Evolutionary conservation across 2,797 vertebrate genomes (phyloP), one percentile per base, ranked within the genome.

Genomic region (Phataginus tricuspis): DNA sequence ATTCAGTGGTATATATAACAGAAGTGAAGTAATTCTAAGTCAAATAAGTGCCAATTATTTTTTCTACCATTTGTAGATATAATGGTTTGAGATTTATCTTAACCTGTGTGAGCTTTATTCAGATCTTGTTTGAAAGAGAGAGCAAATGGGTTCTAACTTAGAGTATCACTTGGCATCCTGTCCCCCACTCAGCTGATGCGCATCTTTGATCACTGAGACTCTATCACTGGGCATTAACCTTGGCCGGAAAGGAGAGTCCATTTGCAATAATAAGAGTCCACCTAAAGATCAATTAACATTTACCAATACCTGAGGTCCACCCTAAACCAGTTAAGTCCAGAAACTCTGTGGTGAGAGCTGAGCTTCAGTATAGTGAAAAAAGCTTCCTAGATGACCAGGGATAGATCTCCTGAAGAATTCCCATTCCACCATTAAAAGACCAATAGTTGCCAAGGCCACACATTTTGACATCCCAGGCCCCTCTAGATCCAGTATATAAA

Each of bases 401-500:
- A 25, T 69, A n/a, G 34, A 82, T 42, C 57, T 39, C 21, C 59
- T 29, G 53, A 74, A 71, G 16, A 8, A 79, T 83, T 92, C n/a
- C 90, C 45, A 66, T 84, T 93, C 49, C 27, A 55, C 85, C 49
- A 57, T 10, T 42, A 49, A 82, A 77, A 83, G 57, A 18, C 4
- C 34, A 69, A 0, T 25, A 37, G 19, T 31, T 78, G 34, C 64
- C 45, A 57, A n/a, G 45, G 64, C 75, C 85, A 87, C 49, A 66
- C 51, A 57, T 42, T 71, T 91, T 2, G 27, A 68, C 27, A 63
- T 51, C 49, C 21, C 59, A 71, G n/a, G 45, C 1, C 12, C 13
- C 64, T 85, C 68, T 94, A 74, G 69, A 92, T 80, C 94, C 49
- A 86, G 31, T 83, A 25, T 49, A 16, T 61, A 31, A 77, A 92